Base-by-base conservation (phyloP, 2,797 vertebrate genomes). In the Merluccius polli region DNA sequence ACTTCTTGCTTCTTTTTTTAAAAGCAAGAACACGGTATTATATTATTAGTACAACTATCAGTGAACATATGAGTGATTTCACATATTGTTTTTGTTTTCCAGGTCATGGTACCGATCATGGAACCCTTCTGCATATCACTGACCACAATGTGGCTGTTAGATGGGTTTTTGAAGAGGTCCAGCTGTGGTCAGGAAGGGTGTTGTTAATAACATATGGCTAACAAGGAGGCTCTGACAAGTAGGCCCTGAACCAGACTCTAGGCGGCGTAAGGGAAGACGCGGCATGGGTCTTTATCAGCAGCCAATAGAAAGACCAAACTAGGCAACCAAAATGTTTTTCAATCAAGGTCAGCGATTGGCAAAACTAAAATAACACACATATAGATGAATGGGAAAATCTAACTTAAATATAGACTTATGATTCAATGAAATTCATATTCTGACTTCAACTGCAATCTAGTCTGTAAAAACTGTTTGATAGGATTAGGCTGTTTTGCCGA, bases 81-180 rank as follows among this genome's bases (percentile, higher is more conserved):
- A 32, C 11, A 21, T 78, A 21, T 31, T 1, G 16, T 79, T 41
- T 77, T 73, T 83, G 72, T 44, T 71, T 87, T 91, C 75, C 90
- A 99, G 97, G 85, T 90, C 96, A 18, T 98, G 97, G 96, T 97
- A 97, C 87, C 94, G 97, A 24, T 30, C 90, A 81, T 98, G 97
- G 97, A 98, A 95, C 77, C 90, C 93, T 52, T 86, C 95, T 21
- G 89, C 94, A 29, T 98, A 97, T 91, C 96, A 97, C 91, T 98
- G 92, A 97, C 18, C 74, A 73, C 78, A 87, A 85, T 85, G 59
- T 75, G 67, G 29, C 67, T 7, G 71, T 70, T 72, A 73, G 18
- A 75, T 68, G 33, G 84, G 77, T 32, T 77, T 78, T 72, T 84
- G 67, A 74, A 76, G 80, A 73, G 75, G 63, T 69, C 29, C 27